phyloP scores from a whole-genome alignment of 2,797 vertebrate genomes.

The Aldrovandia affinis region DNA sequence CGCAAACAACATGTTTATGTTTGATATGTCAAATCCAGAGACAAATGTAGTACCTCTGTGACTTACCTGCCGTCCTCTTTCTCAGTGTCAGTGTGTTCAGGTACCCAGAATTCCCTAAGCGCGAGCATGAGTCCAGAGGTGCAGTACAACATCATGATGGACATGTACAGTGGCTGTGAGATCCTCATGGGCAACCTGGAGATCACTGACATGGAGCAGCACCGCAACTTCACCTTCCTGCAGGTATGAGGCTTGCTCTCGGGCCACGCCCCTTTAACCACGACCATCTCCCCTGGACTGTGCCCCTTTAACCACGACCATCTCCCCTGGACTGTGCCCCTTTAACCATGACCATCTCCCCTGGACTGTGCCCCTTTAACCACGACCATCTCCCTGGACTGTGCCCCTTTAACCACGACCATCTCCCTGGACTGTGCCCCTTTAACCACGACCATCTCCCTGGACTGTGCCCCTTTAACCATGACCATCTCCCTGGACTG shows the following conservation, averaged over 20 bases:
- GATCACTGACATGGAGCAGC: conserved; percentile 88
- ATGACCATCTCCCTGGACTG: background rate
- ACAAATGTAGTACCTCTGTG: background rate
- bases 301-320: background rate
- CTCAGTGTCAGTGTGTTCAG: conserved; percentile 84
- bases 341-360: background rate
- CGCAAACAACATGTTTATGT: background rate
- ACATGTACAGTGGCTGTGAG: conserved; percentile 86
- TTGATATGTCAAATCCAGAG: background rate
- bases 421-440: no score
- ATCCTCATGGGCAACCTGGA: conserved; percentile 96
- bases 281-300: background rate
- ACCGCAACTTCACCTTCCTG: conserved; percentile 88
- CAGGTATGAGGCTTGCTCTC: conserved; percentile 65
- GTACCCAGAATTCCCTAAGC: conserved; percentile 91
- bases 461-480: background rate
- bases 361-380: background rate
- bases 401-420: background rate
- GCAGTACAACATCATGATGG: conserved; percentile 84
- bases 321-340: background rate
- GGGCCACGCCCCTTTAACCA: background rate
- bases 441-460: no score
- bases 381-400: background rate
- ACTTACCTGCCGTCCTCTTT: background rate
- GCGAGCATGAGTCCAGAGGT: conserved; percentile 81